These are phyloP conservation scores for Scomber colias DNA, from an alignment of 2,113 vertebrate genomes.

Conservation along the genomic window DNA sequence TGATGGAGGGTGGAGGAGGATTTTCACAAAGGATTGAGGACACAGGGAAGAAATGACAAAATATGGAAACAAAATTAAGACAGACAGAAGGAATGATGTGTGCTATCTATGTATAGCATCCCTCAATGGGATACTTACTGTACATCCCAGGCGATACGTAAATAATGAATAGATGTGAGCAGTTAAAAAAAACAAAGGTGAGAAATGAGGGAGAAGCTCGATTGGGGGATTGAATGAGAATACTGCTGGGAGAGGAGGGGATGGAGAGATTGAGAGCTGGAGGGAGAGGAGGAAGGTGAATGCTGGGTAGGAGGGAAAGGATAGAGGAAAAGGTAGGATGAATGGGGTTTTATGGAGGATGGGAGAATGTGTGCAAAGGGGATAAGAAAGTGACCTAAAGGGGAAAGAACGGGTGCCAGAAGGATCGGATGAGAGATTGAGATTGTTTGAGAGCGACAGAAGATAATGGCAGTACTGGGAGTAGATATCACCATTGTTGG, in stretches of 20 bases:
- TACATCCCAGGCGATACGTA: conserved; percentile 13
- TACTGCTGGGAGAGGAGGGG: conserved; percentile 6
- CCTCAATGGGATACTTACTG: conserved; percentile 12
- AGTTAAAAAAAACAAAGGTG: conserved; percentile 2
- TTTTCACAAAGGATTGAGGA: conserved; percentile 17
- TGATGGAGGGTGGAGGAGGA: neutral
- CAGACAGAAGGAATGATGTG: neutral
- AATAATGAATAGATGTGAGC: conserved; percentile 28
- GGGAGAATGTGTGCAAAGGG: conserved; percentile 55
- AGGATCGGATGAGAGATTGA: conserved; percentile 53
- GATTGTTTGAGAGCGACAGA: conserved; percentile 21
- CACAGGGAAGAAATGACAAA: conserved; percentile 8
- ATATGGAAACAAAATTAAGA: conserved; percentile 7
- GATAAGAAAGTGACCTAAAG: conserved; percentile 74
- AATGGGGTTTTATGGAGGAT: conserved; percentile 62
- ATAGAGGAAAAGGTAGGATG: conserved; percentile 53
- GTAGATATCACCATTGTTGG: conserved; percentile 55
- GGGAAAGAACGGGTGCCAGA: conserved; percentile 62
- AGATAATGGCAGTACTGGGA: conserved; percentile 30
- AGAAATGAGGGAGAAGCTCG: conserved; percentile 46
- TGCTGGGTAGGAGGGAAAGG: conserved; percentile 22
- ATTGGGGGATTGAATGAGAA: conserved; percentile 37
- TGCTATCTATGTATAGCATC: conserved; percentile 10
- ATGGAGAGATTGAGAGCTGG: conserved; percentile 20
- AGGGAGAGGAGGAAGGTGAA: conserved; percentile 38